Percentiles rank a stretch among this genome's conserved stretches.
These are phyloP conservation scores for Lycaon pictus DNA, from an alignment of 2,113 vertebrate genomes.

Conservation along the genomic window DNA sequence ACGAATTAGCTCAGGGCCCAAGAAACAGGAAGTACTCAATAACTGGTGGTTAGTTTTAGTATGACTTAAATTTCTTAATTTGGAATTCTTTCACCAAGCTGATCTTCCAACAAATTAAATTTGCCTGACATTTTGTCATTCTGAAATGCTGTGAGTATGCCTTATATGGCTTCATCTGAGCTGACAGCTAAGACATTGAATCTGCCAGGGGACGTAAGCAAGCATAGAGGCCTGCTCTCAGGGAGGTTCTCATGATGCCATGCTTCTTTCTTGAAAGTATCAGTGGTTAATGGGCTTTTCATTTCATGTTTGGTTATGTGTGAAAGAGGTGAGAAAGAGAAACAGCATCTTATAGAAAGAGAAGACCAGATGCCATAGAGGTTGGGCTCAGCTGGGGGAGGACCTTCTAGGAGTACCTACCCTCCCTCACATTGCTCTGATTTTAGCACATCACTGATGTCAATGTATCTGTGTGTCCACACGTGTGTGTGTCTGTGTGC, in stretches of 20 bases:
- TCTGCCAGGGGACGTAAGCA: not conserved
- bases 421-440: not conserved
- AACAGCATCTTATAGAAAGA: not conserved
- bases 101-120: not conserved
- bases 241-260: rapidly evolving
- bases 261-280: not conserved
- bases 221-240: not conserved
- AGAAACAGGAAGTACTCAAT: not conserved
- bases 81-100: not conserved
- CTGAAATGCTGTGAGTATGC: not conserved
- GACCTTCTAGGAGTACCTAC: too few species aligned
- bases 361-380: too few species aligned
- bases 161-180: not conserved
- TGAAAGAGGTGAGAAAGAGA: not conserved
- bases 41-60: not conserved
- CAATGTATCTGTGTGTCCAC: too few species aligned
- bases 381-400: not conserved
- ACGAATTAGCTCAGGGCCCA: not conserved
- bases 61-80: not conserved
- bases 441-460: not conserved
- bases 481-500: not conserved
- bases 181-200: not conserved
- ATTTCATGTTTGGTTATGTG: not conserved
- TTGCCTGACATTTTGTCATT: not conserved
- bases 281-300: not conserved